A percentile compares a stretch with the other conserved stretches of the same genome.
These are phyloP conservation scores for Phrynosoma blainvillii DNA, from an alignment of 2,113 vertebrate genomes.

Conservation along the genomic window DNA sequence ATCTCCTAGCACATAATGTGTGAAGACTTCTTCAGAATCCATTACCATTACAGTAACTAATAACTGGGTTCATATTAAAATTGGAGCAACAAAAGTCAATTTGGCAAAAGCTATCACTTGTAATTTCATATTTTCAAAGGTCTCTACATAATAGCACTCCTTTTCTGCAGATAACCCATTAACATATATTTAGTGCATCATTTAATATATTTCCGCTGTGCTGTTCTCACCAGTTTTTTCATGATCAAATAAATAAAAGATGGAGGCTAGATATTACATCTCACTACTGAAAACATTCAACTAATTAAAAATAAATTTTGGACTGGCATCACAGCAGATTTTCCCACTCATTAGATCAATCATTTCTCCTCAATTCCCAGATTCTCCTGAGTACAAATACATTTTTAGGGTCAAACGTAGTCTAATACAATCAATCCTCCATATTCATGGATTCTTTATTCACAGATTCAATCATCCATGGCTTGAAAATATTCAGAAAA, in stretches of 20 bases:
- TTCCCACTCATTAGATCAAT: constrained; percentile 43
- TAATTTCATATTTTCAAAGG: constrained; percentile 26
- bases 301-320: constrained; percentile 39
- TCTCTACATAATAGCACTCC: neutral
- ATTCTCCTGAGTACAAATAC: constrained; percentile 47
- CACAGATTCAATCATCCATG: too few relatives aligned
- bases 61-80: constrained; percentile 18
- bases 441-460: too few relatives aligned
- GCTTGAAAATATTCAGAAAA: too few relatives aligned
- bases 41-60: constrained; percentile 8
- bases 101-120: constrained; percentile 23
- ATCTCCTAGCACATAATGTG: neutral
- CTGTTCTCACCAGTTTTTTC: constrained; percentile 27
- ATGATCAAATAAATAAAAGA: neutral
- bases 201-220: constrained; percentile 2
- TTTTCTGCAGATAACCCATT: constrained; percentile 3
- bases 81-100: constrained; percentile 21
- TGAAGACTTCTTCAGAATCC: constrained; percentile 3
- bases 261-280: constrained; percentile 21
- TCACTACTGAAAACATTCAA: constrained; percentile 30
- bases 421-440: constrained; percentile 15
- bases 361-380: constrained; percentile 22
- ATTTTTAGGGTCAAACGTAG: constrained; percentile 62
- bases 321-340: constrained; percentile 30
- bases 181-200: constrained; percentile 15